These are phyloP conservation scores for Erpobdella octoculata DNA, from an alignment of 2,888 invertebrate genomes.

Conservation along the genomic window DNA sequence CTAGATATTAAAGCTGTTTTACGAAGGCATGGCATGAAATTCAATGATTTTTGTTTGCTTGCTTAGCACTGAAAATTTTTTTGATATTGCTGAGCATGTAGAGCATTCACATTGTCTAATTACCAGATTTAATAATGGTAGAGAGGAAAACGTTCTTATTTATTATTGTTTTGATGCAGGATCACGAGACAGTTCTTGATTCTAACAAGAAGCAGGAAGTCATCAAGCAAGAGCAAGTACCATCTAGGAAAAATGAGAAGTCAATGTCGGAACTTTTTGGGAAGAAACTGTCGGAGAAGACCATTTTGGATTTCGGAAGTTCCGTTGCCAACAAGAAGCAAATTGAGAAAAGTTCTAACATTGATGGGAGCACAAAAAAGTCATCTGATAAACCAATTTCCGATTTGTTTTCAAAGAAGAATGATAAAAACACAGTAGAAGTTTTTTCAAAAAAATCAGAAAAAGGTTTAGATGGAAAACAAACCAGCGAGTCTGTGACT, in stretches of 20 bases:
- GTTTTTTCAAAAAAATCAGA: not conserved
- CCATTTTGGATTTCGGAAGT: not conserved
- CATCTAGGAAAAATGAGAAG: not conserved
- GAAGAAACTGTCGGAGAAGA: conserved; percentile 3
- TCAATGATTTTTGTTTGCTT: too few species aligned
- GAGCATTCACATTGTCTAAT: too few species aligned
- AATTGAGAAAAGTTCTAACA: not conserved
- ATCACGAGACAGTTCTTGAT: not conserved
- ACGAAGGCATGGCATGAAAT: too few species aligned
- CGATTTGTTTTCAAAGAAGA: conserved; percentile 1
- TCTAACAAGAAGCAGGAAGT: not conserved
- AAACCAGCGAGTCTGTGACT: not conserved
- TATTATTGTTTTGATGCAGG: too few species aligned
- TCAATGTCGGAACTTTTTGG: not conserved
- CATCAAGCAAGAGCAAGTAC: not conserved
- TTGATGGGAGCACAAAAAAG: not conserved
- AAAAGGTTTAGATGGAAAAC: not conserved
- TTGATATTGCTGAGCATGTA: too few species aligned
- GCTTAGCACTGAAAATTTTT: too few species aligned
- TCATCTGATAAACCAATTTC: not conserved
- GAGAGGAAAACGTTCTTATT: too few species aligned
- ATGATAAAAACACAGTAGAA: not conserved
- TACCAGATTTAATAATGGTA: too few species aligned
- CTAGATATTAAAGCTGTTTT: too few species aligned
- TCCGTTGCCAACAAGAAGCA: not conserved